Evolutionary conservation across 2,113 vertebrate genomes (phyloP), one percentile per base, ranked within the genome.

Genomic region (Grammatotria lemairii): DNA sequence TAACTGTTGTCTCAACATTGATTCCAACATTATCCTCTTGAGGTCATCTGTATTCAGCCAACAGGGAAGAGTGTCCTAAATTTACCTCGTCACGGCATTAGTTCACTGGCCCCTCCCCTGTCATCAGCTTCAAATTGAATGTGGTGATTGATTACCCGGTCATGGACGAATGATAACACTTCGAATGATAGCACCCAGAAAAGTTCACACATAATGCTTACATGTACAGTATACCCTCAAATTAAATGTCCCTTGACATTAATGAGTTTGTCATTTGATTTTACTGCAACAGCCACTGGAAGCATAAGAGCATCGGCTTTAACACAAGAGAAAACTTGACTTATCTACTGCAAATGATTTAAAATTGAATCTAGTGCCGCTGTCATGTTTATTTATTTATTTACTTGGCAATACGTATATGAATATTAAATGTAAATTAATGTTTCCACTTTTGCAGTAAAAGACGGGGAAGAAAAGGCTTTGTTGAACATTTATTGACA

Each of bases 401-500:
- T 90, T 94, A 75, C 54, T 86, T 81, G 90, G 84, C 82, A 55
- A 31, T 79, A 87, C 58, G 23, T 70, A 57, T 45, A 26, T 89
- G 85, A 75, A 88, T 84, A 73, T 80, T 88, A 88, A 91, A 91
- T 86, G 53, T 38, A 75, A 73, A 88, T 94, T 89, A 75, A 88
- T 93, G 79, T 89, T 68, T 85, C 81, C 60, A 83, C 87, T 42
- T 85, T 58, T 19, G 55, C 33, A 51, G 80, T 83, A 82, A 89
- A 93, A 85, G 78, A 86, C 11, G 17, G 21, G 42, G 70, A 81
- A 84, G 84, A 85, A 86, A 91, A 78, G 84, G 73, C 82, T 87
- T 88, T 93, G 92, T 90, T 90, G 80, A 93, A 86, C 87, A 90
- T 94, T 95, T 95, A 95, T 95, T 95, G 93, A 94, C 92, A 92